Evolutionary conservation across 2,113 vertebrate genomes (phyloP).

Genomic region (Microtus ochrogaster): DNA sequence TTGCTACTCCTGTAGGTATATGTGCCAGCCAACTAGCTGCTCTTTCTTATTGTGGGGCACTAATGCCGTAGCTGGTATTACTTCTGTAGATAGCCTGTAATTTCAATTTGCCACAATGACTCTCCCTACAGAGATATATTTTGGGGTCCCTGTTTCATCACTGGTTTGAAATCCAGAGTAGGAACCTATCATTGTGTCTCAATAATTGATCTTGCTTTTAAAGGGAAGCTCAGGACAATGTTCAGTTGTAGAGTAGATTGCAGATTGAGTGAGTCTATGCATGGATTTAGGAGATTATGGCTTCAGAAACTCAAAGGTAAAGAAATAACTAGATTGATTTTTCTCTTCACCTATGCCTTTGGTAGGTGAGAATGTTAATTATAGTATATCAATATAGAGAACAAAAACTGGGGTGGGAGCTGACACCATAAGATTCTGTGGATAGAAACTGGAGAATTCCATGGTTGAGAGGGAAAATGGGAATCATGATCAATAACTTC

Average conservation of each 20-base stretch:
- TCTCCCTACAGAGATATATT: background rate
- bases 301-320: background rate
- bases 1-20: rapidly evolving
- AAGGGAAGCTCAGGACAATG: background rate
- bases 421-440: background rate
- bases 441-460: background rate
- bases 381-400: background rate
- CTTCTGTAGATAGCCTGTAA: rapidly evolving
- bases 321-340: background rate
- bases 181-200: background rate
- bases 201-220: background rate
- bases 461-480: background rate
- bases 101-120: background rate
- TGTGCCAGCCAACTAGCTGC: background rate
- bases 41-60: background rate
- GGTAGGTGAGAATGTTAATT: background rate
- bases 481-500: background rate
- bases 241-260: background rate
- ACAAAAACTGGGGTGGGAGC: background rate
- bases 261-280: background rate
- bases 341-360: background rate
- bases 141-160: no score
- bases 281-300: background rate
- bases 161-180: background rate
- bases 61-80: rapidly evolving